Base-by-base conservation (phyloP, 2,113 vertebrate species). In the Macroglossus sobrinus region DNA sequence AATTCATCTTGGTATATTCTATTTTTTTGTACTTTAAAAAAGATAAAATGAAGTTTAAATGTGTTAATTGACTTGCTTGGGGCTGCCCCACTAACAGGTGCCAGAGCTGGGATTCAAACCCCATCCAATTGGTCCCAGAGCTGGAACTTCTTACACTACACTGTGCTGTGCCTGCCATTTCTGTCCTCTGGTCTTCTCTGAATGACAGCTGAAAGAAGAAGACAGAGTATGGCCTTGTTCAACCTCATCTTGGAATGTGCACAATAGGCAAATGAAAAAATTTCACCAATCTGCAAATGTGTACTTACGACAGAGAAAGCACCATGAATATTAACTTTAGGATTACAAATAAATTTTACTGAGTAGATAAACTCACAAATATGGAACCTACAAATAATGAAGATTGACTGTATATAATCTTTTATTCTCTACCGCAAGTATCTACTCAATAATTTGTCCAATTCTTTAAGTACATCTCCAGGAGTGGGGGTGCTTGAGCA, bases 61-160 rank as follows among this genome's bases (percentile, higher is more conserved):
- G 47, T 55, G 64, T 59, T 69, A 13, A n/a, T 22, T 71, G 64
- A 33, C 21, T 91, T 21, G 38, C 76, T 64, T 47, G 14, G 50
- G 21, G 50, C 30, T 26, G 7, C 63, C 47, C 47, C 28, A 24
- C 15, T 12, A 68, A 68, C 50, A 59, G 50, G 75, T 9, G 7
- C 47, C 24, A 64, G 47, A 19, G 19, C 7, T 43, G 59, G 74
- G n/a, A 43, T 18, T 66, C 18, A 64, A 66, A 78, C 10, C 45
- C 61, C 8, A 2, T 24, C 9, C 19, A 16, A 4, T 4, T 9
- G 63, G 47, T 24, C 28, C 35, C 13, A 7, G 35, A 55, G 28
- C 35, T 21, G 6, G 61, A 69, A 28, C 4, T 22, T 1, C 30
- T 3, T 14, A 30, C 16, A 16, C 5, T 8, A 4, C 3, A 10